A percentile compares a stretch with the other conserved stretches of the same genome.
Conservation (phyloP, 2,888 invertebrate species). For the Stegophylla sp. region DNA sequence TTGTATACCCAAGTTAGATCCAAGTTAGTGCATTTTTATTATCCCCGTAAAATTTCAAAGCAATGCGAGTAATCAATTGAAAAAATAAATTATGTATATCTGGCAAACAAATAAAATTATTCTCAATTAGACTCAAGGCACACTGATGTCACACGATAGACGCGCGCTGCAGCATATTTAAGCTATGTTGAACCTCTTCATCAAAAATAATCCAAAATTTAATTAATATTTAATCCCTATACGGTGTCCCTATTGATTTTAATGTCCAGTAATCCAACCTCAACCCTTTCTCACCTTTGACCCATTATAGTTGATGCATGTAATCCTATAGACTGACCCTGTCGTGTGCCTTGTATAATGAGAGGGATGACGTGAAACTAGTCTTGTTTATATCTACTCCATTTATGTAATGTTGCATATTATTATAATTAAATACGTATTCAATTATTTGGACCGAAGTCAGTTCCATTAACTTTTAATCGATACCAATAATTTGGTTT, state of each 20-base stretch:
- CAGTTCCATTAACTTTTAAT: no score
- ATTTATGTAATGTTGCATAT: not conserved
- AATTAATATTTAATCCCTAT: conserved; percentile 53
- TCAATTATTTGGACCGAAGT: no score
- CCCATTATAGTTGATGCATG: conserved; percentile 6
- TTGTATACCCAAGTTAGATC: not conserved
- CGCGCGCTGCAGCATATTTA: conserved; percentile 23
- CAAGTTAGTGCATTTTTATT: not conserved
- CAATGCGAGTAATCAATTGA: not conserved
- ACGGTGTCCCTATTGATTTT: conserved; percentile 46
- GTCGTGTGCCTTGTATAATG: conserved; percentile 23
- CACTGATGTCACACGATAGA: conserved; percentile 18
- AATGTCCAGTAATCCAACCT: conserved; percentile 36
- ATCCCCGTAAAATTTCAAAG: not conserved
- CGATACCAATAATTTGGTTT: no score
- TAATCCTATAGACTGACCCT: conserved; percentile 37
- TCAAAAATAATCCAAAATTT: conserved; percentile 40
- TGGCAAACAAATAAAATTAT: not conserved
- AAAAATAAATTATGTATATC: not conserved
- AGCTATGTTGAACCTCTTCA: conserved; percentile 15
- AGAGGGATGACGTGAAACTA: conserved; percentile 12
- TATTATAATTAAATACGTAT: not conserved
- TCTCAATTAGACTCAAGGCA: not conserved
- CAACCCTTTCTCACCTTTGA: conserved; percentile 50
- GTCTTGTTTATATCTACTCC: not conserved